A percentile compares a stretch with the other conserved stretches of the same genome.
These are phyloP conservation scores for Mionectes olivaceus DNA, from an alignment of 2,797 vertebrate genomes.

Conservation along the genomic window DNA sequence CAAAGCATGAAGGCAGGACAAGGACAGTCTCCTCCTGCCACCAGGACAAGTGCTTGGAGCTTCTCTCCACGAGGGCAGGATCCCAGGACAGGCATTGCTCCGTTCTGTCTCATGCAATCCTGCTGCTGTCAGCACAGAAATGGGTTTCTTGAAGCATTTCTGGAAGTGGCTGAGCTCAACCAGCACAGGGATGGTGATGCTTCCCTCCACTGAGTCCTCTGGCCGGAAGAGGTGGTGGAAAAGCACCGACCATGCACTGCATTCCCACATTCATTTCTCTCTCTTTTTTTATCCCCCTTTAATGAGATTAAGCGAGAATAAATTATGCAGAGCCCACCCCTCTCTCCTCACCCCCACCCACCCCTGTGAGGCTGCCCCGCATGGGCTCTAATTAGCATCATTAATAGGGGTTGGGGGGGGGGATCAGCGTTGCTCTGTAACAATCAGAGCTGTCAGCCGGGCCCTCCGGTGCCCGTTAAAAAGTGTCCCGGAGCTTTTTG, in stretches of 20 bases:
- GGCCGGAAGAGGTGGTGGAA: not conserved
- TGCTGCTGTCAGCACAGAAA: too few species aligned
- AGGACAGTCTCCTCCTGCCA: not conserved
- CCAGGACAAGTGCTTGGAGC: fast-evolving
- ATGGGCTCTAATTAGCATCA: conserved; percentile 41
- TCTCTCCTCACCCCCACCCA: not conserved
- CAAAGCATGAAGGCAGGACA: not conserved
- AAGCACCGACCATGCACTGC: fast-evolving
- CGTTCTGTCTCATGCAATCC: fast-evolving
- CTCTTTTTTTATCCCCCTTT: not conserved
- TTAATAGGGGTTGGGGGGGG: not conserved
- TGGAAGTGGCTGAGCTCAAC: not conserved
- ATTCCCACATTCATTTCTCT: not conserved
- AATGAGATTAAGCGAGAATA: conserved; percentile 43
- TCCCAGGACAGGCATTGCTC: not conserved
- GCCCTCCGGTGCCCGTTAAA: not conserved
- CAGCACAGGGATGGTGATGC: fast-evolving
- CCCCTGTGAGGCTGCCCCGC: not conserved
- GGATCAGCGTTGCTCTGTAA: not conserved
- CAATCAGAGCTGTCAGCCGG: conserved; percentile 60
- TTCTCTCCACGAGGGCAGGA: not conserved
- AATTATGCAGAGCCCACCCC: conserved; percentile 42
- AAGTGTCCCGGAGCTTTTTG: conserved; percentile 40
- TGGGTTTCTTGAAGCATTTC: fast-evolving
- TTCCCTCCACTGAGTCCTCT: fast-evolving